A percentile compares a stretch with the other conserved stretches of the same genome.
These are phyloP conservation scores for Himalopsyche japonica DNA, from an alignment of 2,888 invertebrate species.

Conservation along the genomic window DNA sequence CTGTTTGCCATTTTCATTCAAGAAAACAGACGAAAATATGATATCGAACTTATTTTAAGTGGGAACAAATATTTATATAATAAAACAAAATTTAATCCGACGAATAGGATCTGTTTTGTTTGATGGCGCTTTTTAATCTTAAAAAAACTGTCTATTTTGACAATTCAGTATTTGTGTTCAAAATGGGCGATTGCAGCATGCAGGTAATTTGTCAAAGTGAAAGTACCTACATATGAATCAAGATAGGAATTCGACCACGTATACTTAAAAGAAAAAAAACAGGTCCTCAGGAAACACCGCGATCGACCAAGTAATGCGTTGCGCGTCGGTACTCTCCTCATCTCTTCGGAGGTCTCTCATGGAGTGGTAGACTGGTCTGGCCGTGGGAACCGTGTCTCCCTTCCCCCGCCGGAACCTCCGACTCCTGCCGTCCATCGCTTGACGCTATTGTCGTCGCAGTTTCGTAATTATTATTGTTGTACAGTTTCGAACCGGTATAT, in stretches of 20 bases:
- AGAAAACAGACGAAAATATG: too few relatives aligned
- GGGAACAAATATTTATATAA: too few relatives aligned
- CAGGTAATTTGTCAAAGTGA: neutral
- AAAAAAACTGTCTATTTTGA: too few relatives aligned
- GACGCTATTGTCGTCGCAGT: conserved; percentile 11
- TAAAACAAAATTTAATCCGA: too few relatives aligned
- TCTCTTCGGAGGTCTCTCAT: neutral
- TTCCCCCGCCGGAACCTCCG: neutral
- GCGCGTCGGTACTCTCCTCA: neutral
- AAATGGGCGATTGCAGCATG: too few relatives aligned
- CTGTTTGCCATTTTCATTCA: too few relatives aligned
- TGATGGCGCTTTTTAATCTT: too few relatives aligned
- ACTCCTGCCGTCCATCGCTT: neutral
- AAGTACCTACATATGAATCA: neutral
- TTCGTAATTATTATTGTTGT: conserved; percentile 19
- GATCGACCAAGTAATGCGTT: neutral
- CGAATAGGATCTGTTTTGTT: too few relatives aligned
- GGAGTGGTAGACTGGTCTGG: neutral
- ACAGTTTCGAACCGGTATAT: conserved; percentile 24
- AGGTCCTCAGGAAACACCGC: neutral
- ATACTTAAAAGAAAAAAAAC: neutral
- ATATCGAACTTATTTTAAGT: too few relatives aligned
- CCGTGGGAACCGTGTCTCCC: neutral
- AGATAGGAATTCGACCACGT: neutral
- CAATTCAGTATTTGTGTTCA: too few relatives aligned